A percentile compares a stretch with the other conserved stretches of the same genome.
These are phyloP conservation scores for Thecocarcelia acutangulata DNA, from an alignment of 2,888 invertebrate species.

Conservation along the genomic window DNA sequence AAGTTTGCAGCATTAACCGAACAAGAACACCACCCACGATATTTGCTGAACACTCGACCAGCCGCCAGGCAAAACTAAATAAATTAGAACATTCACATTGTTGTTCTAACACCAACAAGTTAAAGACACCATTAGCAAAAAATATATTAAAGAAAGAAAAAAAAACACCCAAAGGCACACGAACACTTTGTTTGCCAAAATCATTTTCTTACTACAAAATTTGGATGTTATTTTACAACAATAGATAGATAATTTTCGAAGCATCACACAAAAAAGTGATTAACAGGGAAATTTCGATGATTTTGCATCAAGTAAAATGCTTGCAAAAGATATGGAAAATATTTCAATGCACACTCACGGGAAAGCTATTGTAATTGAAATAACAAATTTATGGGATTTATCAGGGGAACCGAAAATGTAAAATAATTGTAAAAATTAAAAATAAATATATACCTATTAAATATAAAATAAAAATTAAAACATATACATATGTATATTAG, in stretches of 20 bases:
- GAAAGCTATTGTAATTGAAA: too few species aligned
- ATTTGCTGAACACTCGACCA: conserved; percentile 39
- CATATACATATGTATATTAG: too few species aligned
- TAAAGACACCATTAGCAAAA: conserved; percentile 56
- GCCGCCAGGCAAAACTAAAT: conserved; percentile 50
- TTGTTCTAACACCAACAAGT: conserved; percentile 49
- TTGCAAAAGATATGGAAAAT: too few species aligned
- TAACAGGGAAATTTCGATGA: not conserved
- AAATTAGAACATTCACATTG: conserved; percentile 40
- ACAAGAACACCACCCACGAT: conserved; percentile 63
- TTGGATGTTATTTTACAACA: conserved; percentile 52
- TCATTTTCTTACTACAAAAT: conserved; percentile 62
- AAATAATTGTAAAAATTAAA: too few species aligned
- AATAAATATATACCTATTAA: too few species aligned
- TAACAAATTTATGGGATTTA: too few species aligned
- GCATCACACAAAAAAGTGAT: not conserved
- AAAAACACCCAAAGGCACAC: conserved; percentile 71
- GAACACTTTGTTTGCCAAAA: conserved; percentile 75
- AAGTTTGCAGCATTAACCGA: not conserved
- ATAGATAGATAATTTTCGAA: conserved; percentile 52
- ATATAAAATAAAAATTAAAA: too few species aligned
- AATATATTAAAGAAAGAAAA: too few species aligned
- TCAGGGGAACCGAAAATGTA: too few species aligned
- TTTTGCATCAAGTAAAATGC: too few species aligned
- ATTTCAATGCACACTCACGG: not conserved